These are phyloP conservation scores for Lytechinus variegatus DNA, from an alignment of 35 echinoderm and acorn worm species.

Conservation along the genomic window DNA sequence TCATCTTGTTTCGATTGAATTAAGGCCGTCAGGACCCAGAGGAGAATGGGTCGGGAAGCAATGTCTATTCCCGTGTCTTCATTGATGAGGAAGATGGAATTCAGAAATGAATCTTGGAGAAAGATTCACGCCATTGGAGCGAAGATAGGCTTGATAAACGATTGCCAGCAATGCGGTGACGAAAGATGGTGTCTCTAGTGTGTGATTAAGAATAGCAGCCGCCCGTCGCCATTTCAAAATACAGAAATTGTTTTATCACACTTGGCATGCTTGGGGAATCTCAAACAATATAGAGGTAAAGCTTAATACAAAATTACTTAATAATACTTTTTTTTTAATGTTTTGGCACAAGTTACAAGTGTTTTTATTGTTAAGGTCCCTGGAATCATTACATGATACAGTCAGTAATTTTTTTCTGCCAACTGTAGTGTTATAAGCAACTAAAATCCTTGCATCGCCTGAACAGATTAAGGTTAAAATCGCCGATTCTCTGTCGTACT, in stretches of 20 bases:
- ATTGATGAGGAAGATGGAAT: constrained; percentile 16
- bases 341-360: too few species aligned
- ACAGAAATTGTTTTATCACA: not conserved
- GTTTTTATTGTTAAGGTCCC: too few species aligned
- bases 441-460: too few species aligned
- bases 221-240: not conserved
- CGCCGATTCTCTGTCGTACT: too few species aligned
- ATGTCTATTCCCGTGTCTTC: constrained; percentile 10
- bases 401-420: too few species aligned
- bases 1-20: constrained; percentile 34
- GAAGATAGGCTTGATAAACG: constrained; percentile 11
- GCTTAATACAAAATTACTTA: too few species aligned
- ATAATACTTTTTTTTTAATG: too few species aligned
- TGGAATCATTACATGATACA: too few species aligned
- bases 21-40: not conserved
- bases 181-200: not conserved
- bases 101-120: not conserved
- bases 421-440: too few species aligned
- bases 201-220: not conserved
- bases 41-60: not conserved
- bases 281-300: not conserved
- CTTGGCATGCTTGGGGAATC: not conserved
- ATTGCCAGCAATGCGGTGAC: not conserved
- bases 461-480: too few species aligned
- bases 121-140: not conserved